Evolutionary conservation across 2,888 invertebrate species (phyloP).

Genomic region (Epinotia demarniana): DNA sequence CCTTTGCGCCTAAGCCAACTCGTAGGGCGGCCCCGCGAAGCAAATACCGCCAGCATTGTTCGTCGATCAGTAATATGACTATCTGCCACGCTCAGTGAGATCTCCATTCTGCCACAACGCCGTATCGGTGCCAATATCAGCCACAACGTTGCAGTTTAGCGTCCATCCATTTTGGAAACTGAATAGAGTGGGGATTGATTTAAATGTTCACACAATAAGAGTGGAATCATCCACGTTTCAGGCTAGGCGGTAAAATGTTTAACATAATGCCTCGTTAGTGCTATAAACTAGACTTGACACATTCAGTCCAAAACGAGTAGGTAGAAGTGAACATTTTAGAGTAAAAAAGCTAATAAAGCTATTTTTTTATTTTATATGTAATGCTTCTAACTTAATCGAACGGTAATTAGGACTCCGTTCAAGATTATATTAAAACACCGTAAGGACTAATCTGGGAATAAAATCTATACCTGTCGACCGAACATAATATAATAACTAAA

Average conservation of each 20-base stretch:
- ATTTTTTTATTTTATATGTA: too few relatives aligned
- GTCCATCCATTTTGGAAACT: not conserved
- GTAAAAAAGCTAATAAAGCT: too few relatives aligned
- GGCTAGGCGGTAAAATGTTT: not conserved
- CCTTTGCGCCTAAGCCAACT: not conserved
- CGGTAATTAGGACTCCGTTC: too few relatives aligned
- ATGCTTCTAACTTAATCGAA: too few relatives aligned
- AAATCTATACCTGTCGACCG: too few relatives aligned
- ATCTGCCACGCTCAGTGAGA: conserved; percentile 12
- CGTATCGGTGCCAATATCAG: not conserved
- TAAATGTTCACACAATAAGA: not conserved
- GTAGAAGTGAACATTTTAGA: too few relatives aligned
- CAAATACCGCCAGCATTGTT: conserved; percentile 15
- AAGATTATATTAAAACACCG: too few relatives aligned
- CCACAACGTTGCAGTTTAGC: not conserved
- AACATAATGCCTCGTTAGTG: not conserved
- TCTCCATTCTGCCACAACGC: not conserved
- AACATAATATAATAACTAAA: too few relatives aligned
- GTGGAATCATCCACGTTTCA: too few relatives aligned
- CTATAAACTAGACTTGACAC: not conserved
- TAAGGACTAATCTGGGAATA: too few relatives aligned
- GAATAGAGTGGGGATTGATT: not conserved
- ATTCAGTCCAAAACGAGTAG: too few relatives aligned
- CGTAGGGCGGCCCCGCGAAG: not conserved
- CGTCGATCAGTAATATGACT: conserved; percentile 17